Evolutionary conservation across 2,113 vertebrate species (phyloP).

Genomic region (Rhegmatorhina hoffmannsi): DNA sequence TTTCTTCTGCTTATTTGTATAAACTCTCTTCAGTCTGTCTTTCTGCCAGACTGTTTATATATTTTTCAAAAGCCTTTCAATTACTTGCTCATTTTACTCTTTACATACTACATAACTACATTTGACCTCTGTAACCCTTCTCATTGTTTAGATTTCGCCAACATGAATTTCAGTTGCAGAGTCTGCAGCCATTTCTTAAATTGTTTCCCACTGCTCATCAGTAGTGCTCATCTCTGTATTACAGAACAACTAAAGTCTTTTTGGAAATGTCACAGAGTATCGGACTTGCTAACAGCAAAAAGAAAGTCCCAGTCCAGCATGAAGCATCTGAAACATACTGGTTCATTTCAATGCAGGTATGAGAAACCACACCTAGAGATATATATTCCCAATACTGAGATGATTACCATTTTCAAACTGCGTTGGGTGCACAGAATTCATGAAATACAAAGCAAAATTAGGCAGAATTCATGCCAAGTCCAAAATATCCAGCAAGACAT

Average conservation of each 20-base stretch:
- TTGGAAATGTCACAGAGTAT: background rate
- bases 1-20: slow-evolving; percentile 65
- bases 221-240: background rate
- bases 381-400: background rate
- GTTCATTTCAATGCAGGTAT: background rate
- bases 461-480: background rate
- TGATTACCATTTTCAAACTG: background rate
- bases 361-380: background rate
- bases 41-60: slow-evolving; percentile 62
- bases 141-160: slow-evolving; percentile 46
- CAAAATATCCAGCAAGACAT: background rate
- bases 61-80: slow-evolving; percentile 47
- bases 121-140: slow-evolving; percentile 45
- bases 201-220: background rate
- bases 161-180: slow-evolving; percentile 34
- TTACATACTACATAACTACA: slow-evolving; percentile 39
- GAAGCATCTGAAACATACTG: background rate
- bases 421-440: rapidly evolving
- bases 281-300: background rate
- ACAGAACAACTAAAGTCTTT: background rate
- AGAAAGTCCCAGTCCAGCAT: background rate
- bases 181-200: background rate
- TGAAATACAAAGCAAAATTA: background rate
- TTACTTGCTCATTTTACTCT: slow-evolving; percentile 56
- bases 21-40: slow-evolving; percentile 50